Conservation (phyloP, 2,113 vertebrate genomes). For the Odobenus rosmarus region DNA sequence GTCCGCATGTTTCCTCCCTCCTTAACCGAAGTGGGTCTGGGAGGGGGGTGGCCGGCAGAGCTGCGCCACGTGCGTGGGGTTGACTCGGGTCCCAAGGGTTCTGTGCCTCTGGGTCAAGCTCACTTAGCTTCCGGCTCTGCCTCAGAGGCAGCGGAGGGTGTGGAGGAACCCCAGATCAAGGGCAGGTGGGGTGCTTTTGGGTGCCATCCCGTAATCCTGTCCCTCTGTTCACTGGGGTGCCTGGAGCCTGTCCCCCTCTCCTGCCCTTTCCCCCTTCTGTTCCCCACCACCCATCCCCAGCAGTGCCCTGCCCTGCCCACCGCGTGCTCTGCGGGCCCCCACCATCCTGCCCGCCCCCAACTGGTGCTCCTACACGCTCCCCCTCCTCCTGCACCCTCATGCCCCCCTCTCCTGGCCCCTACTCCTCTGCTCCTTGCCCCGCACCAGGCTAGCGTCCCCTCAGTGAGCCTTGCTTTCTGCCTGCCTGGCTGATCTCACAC, state of each 20-base stretch:
- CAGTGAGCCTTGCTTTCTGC: not conserved
- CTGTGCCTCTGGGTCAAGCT: not conserved
- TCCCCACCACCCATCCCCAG: too few relatives aligned
- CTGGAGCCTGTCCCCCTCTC: too few relatives aligned
- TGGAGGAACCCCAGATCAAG: fast-evolving
- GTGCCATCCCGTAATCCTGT: fast-evolving
- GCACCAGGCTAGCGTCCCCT: fast-evolving
- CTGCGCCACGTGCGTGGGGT: not conserved
- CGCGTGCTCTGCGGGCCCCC: too few relatives aligned
- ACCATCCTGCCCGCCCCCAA: not conserved
- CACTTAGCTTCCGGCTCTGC: not conserved
- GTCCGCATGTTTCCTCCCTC: not conserved
- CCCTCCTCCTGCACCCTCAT: fast-evolving
- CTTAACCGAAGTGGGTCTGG: fast-evolving
- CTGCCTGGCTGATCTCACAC: not conserved
- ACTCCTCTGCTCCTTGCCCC: not conserved
- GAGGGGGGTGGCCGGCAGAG: fast-evolving
- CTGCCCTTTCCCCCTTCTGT: too few relatives aligned
- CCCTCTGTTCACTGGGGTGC: not conserved
- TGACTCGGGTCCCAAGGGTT: too few relatives aligned
- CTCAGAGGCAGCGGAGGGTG: not conserved
- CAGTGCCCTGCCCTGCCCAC: too few relatives aligned
- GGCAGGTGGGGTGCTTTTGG: not conserved
- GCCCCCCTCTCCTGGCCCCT: fast-evolving
- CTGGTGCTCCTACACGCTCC: not conserved